phyloP scores from a whole-genome alignment of 2,888 invertebrate genomes.

The Melipona bicolor region DNA sequence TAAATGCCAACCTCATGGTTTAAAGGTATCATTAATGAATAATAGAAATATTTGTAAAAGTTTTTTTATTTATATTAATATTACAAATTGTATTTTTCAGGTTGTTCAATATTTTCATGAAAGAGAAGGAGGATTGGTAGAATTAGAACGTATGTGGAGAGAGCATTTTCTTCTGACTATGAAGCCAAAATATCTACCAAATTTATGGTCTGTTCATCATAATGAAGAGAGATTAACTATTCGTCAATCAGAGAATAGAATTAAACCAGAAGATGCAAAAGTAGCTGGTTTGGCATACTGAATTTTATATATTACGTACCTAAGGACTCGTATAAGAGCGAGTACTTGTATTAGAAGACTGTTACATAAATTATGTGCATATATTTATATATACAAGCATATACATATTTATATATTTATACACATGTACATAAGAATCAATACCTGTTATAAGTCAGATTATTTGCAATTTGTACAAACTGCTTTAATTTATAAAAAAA shows the following conservation, averaged over 20 bases:
- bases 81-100: constrained; percentile 77
- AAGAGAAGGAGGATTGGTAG: constrained; percentile 86
- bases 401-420: constrained; percentile 39
- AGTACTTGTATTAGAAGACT: constrained; percentile 76
- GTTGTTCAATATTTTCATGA: constrained; percentile 86
- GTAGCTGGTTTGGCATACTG: constrained; percentile 75
- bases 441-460: background rate
- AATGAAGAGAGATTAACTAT: constrained; percentile 87
- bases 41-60: background rate
- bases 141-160: constrained; percentile 90
- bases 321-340: constrained; percentile 80
- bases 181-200: constrained; percentile 89
- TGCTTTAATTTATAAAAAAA: constrained; percentile 2
- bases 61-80: background rate
- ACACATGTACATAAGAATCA: constrained; percentile 22
- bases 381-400: constrained; percentile 42
- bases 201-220: constrained; percentile 91
- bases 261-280: constrained; percentile 80
- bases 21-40: constrained; percentile 69
- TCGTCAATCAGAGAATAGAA: constrained; percentile 80
- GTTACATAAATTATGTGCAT: constrained; percentile 58
- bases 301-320: constrained; percentile 61
- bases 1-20: constrained; percentile 76
- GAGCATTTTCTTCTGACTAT: constrained; percentile 90
- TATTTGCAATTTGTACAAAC: background rate